Conservation (phyloP, 2,888 invertebrate species). For the Xanthia togata region DNA sequence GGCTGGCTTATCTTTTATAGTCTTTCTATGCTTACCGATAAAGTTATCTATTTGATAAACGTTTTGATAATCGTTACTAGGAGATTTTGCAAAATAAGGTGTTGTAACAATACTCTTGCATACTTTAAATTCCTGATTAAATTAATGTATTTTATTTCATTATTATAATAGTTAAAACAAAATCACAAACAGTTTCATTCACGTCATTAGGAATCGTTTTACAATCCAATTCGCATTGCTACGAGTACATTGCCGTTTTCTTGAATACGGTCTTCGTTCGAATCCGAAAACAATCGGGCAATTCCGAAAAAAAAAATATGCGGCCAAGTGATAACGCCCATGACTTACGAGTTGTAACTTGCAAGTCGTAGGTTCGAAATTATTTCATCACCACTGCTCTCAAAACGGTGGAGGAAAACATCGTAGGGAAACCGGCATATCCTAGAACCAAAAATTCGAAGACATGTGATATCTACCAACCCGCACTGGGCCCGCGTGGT, state of each 20-base stretch:
- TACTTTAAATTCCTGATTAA: background rate
- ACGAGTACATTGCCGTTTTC: background rate
- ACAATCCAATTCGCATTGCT: background rate
- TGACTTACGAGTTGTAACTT: background rate
- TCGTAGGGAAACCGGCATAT: background rate
- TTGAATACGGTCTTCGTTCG: background rate
- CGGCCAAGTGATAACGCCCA: background rate
- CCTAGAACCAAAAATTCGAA: background rate
- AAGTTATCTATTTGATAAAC: constrained; percentile 30
- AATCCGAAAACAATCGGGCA: background rate
- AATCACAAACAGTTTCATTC: background rate
- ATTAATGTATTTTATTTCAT: background rate
- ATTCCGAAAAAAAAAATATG: background rate
- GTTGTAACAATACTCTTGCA: background rate
- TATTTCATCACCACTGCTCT: background rate
- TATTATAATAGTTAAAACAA: background rate
- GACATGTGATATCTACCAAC: background rate
- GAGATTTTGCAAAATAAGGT: constrained; percentile 3
- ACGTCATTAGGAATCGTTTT: background rate
- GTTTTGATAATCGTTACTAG: constrained; percentile 13
- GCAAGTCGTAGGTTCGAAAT: too few relatives aligned
- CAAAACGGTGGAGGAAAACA: background rate
- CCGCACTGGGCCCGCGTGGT: background rate
- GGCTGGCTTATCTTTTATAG: background rate
- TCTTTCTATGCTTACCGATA: constrained; percentile 5